These are phyloP conservation scores for Rhynchotus rufescens DNA, from an alignment of 2,797 vertebrate genomes.

Conservation along the genomic window DNA sequence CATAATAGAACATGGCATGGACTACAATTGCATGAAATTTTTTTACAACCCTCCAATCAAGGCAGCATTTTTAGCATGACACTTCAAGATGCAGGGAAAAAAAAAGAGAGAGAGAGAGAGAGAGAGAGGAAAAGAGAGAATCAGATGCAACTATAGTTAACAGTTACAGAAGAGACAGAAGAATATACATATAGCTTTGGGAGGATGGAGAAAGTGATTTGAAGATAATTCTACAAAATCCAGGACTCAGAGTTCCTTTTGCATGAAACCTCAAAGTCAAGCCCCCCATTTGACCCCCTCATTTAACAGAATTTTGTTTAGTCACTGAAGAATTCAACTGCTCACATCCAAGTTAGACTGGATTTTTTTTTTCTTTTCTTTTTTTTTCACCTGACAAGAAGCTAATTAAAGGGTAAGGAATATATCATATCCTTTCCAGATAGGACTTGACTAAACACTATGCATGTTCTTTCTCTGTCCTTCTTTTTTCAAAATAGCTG, in stretches of 20 bases:
- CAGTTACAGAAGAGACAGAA: too few species aligned
- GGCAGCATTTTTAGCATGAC: not conserved
- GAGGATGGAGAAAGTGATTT: not conserved
- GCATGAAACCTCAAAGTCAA: not conserved
- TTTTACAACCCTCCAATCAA: not conserved
- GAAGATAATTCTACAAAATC: not conserved
- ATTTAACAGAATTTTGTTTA: constrained; percentile 2
- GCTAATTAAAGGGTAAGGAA: not conserved
- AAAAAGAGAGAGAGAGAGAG: not conserved
- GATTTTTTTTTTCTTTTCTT: not conserved
- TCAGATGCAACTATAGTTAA: not conserved
- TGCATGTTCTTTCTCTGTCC: not conserved
- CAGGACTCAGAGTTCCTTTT: not conserved
- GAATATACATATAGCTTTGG: not conserved
- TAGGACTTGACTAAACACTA: not conserved
- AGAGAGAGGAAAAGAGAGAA: not conserved
- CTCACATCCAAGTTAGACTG: not conserved
- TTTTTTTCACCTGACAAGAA: not conserved
- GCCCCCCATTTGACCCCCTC: not conserved
- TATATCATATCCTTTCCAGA: not conserved
- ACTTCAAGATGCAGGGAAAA: not conserved
- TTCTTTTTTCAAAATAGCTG: not conserved
- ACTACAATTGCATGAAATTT: not conserved
- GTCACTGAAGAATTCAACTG: not conserved
- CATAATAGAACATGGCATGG: not conserved